Evolutionary conservation across 2,888 invertebrate genomes (phyloP).

Genomic region (Arge pagana): DNA sequence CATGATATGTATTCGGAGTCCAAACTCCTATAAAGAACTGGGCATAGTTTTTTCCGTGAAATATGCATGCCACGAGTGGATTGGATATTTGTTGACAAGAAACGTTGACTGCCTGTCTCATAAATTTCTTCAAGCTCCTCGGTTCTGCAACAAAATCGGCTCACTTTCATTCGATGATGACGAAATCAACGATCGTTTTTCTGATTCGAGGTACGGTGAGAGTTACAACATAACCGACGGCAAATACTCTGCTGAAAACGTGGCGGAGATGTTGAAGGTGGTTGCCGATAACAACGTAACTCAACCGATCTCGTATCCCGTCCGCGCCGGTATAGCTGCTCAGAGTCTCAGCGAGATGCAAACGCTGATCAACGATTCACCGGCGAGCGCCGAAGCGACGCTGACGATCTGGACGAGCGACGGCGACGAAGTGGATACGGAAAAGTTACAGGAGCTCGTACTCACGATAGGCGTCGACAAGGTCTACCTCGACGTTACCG

Average conservation of each 20-base stretch:
- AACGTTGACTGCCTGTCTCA: too few relatives aligned
- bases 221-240: conserved; percentile 57
- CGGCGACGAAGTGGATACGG: conserved; percentile 70
- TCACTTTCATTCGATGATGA: too few relatives aligned
- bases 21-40: too few relatives aligned
- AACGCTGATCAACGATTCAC: conserved; percentile 63
- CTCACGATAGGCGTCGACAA: conserved; percentile 68
- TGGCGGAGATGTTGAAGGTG: conserved; percentile 70
- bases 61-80: too few relatives aligned
- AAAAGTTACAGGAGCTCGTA: conserved; percentile 69
- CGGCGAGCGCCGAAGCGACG: conserved; percentile 63
- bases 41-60: too few relatives aligned
- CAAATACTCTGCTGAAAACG: conserved; percentile 67
- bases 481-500: conserved; percentile 80
- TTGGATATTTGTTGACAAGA: too few relatives aligned
- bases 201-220: conserved; percentile 37
- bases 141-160: too few relatives aligned
- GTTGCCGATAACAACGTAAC: conserved; percentile 63
- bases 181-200: too few relatives aligned
- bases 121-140: too few relatives aligned
- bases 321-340: conserved; percentile 72
- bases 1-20: too few relatives aligned
- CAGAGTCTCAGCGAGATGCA: conserved; percentile 67
- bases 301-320: conserved; percentile 81
- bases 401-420: conserved; percentile 81